Base-by-base conservation (phyloP, 2,113 vertebrate species). In the Casuarius casuarius region DNA sequence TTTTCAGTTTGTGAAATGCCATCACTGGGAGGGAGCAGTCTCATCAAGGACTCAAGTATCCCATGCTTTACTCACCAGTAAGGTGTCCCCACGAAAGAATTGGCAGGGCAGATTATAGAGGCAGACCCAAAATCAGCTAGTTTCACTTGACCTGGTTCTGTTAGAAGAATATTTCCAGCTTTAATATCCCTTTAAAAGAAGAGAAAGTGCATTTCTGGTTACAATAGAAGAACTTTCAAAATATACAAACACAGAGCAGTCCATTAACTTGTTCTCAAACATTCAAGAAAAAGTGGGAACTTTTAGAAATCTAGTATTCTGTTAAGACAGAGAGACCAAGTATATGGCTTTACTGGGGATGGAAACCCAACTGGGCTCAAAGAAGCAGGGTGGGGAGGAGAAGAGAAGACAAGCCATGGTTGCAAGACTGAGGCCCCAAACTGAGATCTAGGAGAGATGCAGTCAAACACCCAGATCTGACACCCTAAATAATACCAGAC, bases 111-210 rank as follows among this genome's bases (percentile, higher is more conserved):
- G 86, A 98, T 98, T 97, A 99, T 99, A 83, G 99, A 99, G 72
- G 99, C 99, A n/a, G 99, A 99, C 95, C 99, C 99, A 97, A 99
- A 99, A 97, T 99, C 99, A 59, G 99, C 99, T 61, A 99, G 98
- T 96, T 99, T 99, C 97, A 99, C 99, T 97, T 99, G 99, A 96
- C 99, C 99, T 73, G 99, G 99, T 96, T 99, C 99, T 82, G 99
- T 99, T 97, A 99, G 98, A 95, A 99, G 99, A 98, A 99, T 99
- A 97, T 99, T 99, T 97, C 99, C 99, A 96, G 99, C 99, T 98
- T 99, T 99, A 98, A 99, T 99, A 97, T 99, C 99, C 98, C 99
- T 99, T 92, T 38, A 94, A 93, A 44, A 95, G 75, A 96, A 83
- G 29, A 91, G 28, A 38, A 56, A 2, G 59, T 12, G 44, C 46